A percentile compares a stretch with the other conserved stretches of the same genome.
phyloP scores from a whole-genome alignment of 2,888 invertebrate species.

The Pogonocherus hispidulus region DNA sequence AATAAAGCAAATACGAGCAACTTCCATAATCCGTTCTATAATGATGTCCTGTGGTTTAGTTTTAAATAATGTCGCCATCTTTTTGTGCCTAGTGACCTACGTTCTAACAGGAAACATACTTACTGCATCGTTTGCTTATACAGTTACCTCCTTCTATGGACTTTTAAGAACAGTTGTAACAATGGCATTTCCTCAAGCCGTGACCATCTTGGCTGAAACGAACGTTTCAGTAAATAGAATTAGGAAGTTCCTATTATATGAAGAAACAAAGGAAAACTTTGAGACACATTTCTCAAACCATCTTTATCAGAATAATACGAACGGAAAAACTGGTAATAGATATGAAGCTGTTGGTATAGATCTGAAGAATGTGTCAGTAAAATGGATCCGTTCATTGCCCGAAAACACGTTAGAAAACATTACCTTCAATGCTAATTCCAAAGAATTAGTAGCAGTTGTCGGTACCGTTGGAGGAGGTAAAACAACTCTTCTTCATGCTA shows the following conservation, averaged over 20 bases:
- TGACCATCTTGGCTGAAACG: conserved; percentile 80
- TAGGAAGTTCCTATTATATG: conserved; percentile 71
- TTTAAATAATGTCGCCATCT: conserved; percentile 87
- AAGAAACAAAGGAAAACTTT: conserved; percentile 34
- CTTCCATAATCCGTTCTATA: conserved; percentile 77
- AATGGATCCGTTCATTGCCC: conserved; percentile 70
- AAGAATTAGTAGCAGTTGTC: conserved; percentile 72
- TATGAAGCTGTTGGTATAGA: conserved; percentile 32
- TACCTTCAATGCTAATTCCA: conserved; percentile 75
- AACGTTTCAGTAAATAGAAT: conserved; percentile 65
- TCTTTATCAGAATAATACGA: not conserved
- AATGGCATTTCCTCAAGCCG: conserved; percentile 75
- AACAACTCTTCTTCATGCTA: conserved; percentile 70
- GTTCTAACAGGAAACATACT: conserved; percentile 74
- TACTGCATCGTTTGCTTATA: conserved; percentile 78
- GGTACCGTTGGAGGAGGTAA: conserved; percentile 78
- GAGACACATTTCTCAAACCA: not conserved
- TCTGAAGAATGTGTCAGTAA: conserved; percentile 72
- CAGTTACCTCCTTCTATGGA: conserved; percentile 82
- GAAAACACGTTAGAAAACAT: conserved; percentile 72
- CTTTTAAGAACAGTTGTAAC: conserved; percentile 77
- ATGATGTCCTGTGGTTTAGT: conserved; percentile 79
- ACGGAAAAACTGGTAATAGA: not conserved
- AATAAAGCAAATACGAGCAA: conserved; percentile 75
- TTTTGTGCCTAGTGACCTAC: conserved; percentile 83